phyloP scores from a whole-genome alignment of 2,113 vertebrate genomes.

The Hemiprocne comata region DNA sequence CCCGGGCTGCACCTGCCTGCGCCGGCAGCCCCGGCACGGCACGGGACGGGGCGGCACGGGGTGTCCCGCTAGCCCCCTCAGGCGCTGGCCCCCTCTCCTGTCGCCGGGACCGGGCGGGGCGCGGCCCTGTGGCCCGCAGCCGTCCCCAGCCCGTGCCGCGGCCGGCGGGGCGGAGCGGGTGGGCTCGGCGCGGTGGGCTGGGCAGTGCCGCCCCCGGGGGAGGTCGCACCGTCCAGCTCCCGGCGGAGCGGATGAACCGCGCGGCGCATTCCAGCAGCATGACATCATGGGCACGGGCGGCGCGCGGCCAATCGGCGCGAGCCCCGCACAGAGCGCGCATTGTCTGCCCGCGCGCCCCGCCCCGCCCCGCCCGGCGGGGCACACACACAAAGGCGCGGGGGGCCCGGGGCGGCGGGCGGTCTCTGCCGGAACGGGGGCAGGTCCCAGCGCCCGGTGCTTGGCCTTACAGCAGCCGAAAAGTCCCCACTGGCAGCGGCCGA shows the following conservation, averaged over 20 bases:
- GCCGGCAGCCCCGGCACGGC: neutral
- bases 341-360: conserved; percentile 72
- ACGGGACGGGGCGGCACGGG: no score
- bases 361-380: conserved; percentile 60
- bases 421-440: neutral
- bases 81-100: neutral
- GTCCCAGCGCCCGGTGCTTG: neutral
- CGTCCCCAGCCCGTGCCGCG: neutral
- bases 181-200: neutral
- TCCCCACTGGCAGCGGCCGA: neutral
- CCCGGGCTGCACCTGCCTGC: neutral
- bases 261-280: conserved; percentile 73
- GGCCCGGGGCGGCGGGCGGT: neutral
- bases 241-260: neutral
- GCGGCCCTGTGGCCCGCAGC: neutral
- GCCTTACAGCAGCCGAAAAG: fast-evolving
- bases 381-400: conserved; percentile 72
- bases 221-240: neutral
- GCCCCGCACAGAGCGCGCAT: conserved; percentile 75
- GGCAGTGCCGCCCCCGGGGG: neutral
- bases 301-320: conserved; percentile 71
- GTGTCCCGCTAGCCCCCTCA: neutral
- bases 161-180: no score
- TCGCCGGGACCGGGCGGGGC: neutral
- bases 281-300: conserved; percentile 76